Base-by-base conservation (phyloP, 2,888 invertebrate genomes). In the Halictus quadricinctus region DNA sequence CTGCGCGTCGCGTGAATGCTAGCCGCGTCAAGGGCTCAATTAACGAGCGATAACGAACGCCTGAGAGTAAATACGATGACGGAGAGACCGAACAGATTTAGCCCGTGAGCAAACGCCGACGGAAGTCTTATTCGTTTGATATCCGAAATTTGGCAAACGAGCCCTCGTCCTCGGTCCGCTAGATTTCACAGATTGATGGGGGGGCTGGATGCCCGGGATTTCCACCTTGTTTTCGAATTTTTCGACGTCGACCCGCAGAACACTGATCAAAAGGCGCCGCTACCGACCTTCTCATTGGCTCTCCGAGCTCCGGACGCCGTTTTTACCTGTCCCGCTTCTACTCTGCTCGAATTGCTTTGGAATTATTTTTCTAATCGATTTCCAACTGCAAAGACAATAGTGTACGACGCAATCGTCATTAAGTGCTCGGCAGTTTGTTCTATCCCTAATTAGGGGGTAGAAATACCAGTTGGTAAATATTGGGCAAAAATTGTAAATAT, bases 1-100 rank as follows among this genome's bases (percentile, higher is more conserved):
- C 76, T 77, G 79, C 72, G 76, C 79, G 72, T 83, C 90, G 83
- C 80, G 81, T 81, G 85, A 90, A 90, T 81, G 86, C 79, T 86
- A 79, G 79, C 91, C 88, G 88, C 91, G 91, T 90, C 91, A 88
- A 90, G 91, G 89, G 92, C 89, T 91, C 93, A 91, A 92, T 93
- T 92, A 92, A 90, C 88, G 90, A 89, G 90, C 91, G 91, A 93
- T 92, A 92, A 93, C 93, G 92, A 92, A 91, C 88, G 89, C 89
- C 88, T 85, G 84, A 86, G 87, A 86, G 88, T 89, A 89, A 91
- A 91, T 88, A 89, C 88, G 87, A 74, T 81, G 80, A 76, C 87
- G 88, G 76, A 77, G 84, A 79, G 76, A 81, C 77, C 77, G 80
- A 75, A 80, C 74, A 66, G 82, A 82, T 81, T 86, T 72, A 75